These are phyloP conservation scores for Lordiphosa mommai DNA, from an alignment of 1,140 invertebrate genomes.

Conservation along the genomic window DNA sequence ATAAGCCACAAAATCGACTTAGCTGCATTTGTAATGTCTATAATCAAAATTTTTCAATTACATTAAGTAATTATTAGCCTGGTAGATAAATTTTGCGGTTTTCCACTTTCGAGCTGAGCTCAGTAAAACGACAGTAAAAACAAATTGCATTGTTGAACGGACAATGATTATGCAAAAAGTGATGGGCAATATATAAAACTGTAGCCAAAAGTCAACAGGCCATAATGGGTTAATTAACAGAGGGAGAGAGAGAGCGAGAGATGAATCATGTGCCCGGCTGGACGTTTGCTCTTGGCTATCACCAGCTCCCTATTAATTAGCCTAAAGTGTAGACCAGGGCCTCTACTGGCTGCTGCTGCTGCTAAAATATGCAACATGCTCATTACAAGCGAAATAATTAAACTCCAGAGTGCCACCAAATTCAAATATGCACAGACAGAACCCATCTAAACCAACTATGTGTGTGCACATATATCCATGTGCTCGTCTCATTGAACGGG, in stretches of 20 bases:
- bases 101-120: background rate
- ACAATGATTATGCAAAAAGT: slow-evolving; percentile 46
- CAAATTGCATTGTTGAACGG: slow-evolving; percentile 49
- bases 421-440: slow-evolving; percentile 44
- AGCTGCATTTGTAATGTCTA: too few species aligned
- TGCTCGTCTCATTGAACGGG: slow-evolving; percentile 4
- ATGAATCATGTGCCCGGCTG: slow-evolving; percentile 12
- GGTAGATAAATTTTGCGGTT: slow-evolving; percentile 1
- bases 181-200: slow-evolving; percentile 5
- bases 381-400: slow-evolving; percentile 67
- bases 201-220: slow-evolving; percentile 48
- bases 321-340: slow-evolving; percentile 28
- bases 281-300: slow-evolving; percentile 5
- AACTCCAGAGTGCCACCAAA: slow-evolving; percentile 57
- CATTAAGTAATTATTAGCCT: too few species aligned
- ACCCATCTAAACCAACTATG: background rate
- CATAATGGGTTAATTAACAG: slow-evolving; percentile 64
- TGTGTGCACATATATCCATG: background rate
- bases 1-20: too few species aligned
- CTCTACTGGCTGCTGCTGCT: background rate
- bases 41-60: too few species aligned
- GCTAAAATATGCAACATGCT: slow-evolving; percentile 62
- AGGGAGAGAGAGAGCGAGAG: background rate
- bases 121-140: background rate
- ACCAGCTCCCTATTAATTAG: slow-evolving; percentile 53